phyloP scores from a whole-genome alignment of 1,140 invertebrate genomes.

The Spodoptera frugiperda region DNA sequence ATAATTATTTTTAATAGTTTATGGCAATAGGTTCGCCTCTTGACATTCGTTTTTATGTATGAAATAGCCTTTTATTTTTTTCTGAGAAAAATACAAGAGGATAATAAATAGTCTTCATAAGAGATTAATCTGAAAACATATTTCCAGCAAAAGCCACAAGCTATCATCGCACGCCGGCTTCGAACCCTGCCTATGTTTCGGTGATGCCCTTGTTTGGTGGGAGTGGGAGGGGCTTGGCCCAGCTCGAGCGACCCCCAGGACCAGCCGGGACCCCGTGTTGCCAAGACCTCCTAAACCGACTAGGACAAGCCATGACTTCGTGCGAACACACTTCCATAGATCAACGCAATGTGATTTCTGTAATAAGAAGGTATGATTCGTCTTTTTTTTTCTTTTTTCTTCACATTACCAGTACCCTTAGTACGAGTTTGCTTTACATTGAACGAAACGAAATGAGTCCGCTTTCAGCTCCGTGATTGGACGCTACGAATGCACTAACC shows the following conservation, averaged over 20 bases:
- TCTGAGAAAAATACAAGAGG: too few relatives aligned
- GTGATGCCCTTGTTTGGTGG: slow-evolving; percentile 95
- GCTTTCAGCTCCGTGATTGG: too few relatives aligned
- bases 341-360: slow-evolving; percentile 96
- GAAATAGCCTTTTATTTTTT: too few relatives aligned
- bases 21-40: too few relatives aligned
- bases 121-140: not conserved
- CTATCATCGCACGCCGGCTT: slow-evolving; percentile 93
- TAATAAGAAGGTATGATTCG: slow-evolving; percentile 92
- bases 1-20: too few relatives aligned
- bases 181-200: slow-evolving; percentile 95
- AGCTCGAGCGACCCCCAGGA: slow-evolving; percentile 54
- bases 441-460: too few relatives aligned
- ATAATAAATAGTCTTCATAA: too few relatives aligned
- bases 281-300: slow-evolving; percentile 60
- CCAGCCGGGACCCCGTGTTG: slow-evolving; percentile 62
- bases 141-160: slow-evolving; percentile 88
- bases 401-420: too few relatives aligned
- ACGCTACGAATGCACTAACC: too few relatives aligned
- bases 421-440: too few relatives aligned
- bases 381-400: too few relatives aligned
- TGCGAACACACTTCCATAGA: slow-evolving; percentile 94
- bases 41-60: too few relatives aligned
- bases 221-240: slow-evolving; percentile 87
- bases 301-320: slow-evolving; percentile 90